A percentile compares a stretch with the other conserved stretches of the same genome.
These are phyloP conservation scores for Physeter macrocephalus DNA, from an alignment of 2,113 vertebrate species.

Conservation along the genomic window DNA sequence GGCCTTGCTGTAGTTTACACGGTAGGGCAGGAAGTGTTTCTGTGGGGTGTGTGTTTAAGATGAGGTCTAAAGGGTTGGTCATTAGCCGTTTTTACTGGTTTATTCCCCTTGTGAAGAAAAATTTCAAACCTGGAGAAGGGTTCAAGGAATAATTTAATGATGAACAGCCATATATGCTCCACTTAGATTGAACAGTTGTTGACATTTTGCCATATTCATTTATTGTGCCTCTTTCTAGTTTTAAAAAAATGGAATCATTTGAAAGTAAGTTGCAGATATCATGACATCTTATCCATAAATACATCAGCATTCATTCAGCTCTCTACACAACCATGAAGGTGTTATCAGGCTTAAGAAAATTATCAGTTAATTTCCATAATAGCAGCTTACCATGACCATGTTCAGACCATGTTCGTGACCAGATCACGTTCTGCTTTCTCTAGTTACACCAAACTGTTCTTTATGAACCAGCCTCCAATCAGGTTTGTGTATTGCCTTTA, in stretches of 20 bases:
- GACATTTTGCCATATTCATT: not conserved
- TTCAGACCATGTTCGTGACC: rapidly evolving
- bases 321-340: too few species aligned
- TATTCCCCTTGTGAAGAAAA: not conserved
- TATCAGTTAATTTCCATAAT: rapidly evolving
- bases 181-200: not conserved
- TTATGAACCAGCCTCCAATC: not conserved
- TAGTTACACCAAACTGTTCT: not conserved
- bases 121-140: not conserved
- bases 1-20: not conserved
- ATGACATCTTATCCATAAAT: not conserved
- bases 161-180: not conserved
- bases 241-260: not conserved
- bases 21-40: not conserved
- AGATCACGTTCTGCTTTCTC: not conserved
- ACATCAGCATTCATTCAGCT: rapidly evolving
- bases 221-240: not conserved
- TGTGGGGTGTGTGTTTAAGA: too few species aligned
- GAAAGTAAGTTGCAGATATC: not conserved
- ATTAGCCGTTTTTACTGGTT: too few species aligned
- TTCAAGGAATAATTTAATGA: not conserved
- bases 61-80: not conserved
- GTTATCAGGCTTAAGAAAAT: not conserved
- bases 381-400: rapidly evolving
- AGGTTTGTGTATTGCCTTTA: not conserved